Evolutionary conservation across 2,113 vertebrate species (phyloP).

Genomic region (Oryctolagus cuniculus): mOryCun1.1 NC_091436.1:44128001-44128500

Average conservation of each 20-base stretch:
- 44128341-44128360: background rate
- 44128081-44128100: background rate
- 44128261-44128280: constrained; percentile 38
- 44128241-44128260: constrained; percentile 45
- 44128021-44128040: background rate
- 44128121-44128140: background rate
- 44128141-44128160: background rate
- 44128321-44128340: constrained; percentile 47
- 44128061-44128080: background rate
- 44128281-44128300: background rate
- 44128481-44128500: background rate
- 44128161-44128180: background rate
- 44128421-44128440: background rate
- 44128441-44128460: background rate
- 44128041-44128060: background rate
- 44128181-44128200: constrained; percentile 46
- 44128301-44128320: constrained; percentile 17
- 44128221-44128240: constrained; percentile 32
- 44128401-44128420: no score
- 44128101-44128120: background rate
- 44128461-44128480: background rate
- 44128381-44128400: background rate
- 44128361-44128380: constrained; percentile 29
- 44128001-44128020: background rate
- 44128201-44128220: constrained; percentile 54